Conservation (phyloP, 92 coral and sea anemone genomes). For the Phenganax stokvisi region DNA sequence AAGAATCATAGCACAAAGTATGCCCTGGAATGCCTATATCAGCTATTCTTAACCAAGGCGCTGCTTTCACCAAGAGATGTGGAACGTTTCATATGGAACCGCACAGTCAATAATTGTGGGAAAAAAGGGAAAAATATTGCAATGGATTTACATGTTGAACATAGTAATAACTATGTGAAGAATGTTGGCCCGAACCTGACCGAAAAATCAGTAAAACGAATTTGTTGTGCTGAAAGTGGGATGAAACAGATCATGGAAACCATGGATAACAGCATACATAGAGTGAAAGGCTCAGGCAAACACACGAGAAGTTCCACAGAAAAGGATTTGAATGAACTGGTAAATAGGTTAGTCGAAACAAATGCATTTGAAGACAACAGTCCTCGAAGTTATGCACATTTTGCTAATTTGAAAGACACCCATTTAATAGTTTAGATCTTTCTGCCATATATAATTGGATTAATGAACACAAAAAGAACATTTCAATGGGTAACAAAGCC, state of each 20-base stretch:
- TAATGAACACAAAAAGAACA: constrained; percentile 47
- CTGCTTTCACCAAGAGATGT: constrained; percentile 28
- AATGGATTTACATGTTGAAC: constrained; percentile 7
- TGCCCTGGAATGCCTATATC: constrained; percentile 43
- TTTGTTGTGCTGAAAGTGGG: constrained; percentile 5
- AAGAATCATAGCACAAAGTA: constrained; percentile 42
- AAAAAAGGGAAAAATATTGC: constrained; percentile 12
- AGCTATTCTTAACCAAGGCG: background rate
- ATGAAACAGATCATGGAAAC: background rate
- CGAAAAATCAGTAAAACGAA: background rate
- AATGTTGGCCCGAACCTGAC: constrained; percentile 4
- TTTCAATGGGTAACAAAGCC: constrained; percentile 34
- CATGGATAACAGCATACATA: background rate
- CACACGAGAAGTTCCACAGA: constrained; percentile 22
- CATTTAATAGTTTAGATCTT: constrained; percentile 34
- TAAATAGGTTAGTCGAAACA: constrained; percentile 12
- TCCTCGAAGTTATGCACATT: constrained; percentile 25
- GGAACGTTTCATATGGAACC: constrained; percentile 5
- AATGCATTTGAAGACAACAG: constrained; percentile 14
- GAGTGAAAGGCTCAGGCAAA: background rate
- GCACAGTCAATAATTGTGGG: constrained; percentile 12
- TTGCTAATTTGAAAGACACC: constrained; percentile 39
- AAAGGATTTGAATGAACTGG: constrained; percentile 26
- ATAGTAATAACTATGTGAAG: background rate
- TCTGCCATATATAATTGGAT: constrained; percentile 47